Conservation (phyloP, 2,113 vertebrate species). For the Piprites chloris region DNA sequence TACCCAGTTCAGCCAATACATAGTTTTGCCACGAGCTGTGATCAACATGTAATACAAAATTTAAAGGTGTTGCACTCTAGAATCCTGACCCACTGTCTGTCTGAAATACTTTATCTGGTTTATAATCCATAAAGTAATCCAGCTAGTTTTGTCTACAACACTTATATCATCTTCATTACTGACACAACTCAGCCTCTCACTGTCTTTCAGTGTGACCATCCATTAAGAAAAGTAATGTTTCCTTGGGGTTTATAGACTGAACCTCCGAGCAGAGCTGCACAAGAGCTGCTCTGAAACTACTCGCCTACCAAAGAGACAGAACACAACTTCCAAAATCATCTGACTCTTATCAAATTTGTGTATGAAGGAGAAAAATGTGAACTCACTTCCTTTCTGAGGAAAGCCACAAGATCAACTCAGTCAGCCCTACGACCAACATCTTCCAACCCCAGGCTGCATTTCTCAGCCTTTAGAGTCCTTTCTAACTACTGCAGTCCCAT, state of each 20-base stretch:
- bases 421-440: not conserved
- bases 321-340: not conserved
- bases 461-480: not conserved
- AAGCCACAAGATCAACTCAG: not conserved
- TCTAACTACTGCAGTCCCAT: not conserved
- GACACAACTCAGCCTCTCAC: not conserved
- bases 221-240: not conserved
- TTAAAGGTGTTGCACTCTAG: not conserved
- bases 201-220: not conserved
- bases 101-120: not conserved
- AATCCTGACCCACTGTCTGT: not conserved
- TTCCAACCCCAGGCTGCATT: not conserved
- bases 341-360: not conserved
- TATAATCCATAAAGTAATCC: not conserved
- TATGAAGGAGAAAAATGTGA: not conserved
- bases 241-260: not conserved
- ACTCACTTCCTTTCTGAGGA: not conserved
- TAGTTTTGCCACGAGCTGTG: not conserved
- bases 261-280: not conserved
- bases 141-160: not conserved
- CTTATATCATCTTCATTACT: not conserved
- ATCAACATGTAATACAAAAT: not conserved
- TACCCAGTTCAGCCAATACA: not conserved
- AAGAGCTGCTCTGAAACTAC: not conserved
- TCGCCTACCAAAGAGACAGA: not conserved